Evolutionary conservation across 2,797 vertebrate genomes (phyloP).

Genomic region (Dromococcyx pavoninus): DNA sequence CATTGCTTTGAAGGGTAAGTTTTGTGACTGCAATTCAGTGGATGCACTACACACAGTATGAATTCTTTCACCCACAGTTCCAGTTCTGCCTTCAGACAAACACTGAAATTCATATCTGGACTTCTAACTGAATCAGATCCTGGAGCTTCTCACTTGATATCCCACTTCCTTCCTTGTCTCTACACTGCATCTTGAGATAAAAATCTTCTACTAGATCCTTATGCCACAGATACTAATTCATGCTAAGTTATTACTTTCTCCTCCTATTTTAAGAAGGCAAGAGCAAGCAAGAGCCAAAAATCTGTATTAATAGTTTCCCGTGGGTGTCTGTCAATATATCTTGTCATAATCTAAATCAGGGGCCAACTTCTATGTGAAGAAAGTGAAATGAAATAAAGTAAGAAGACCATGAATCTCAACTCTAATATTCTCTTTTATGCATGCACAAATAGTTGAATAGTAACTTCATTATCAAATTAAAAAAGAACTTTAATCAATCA

Average conservation of each 20-base stretch:
- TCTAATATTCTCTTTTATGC: background rate
- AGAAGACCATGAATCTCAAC: background rate
- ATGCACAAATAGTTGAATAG: background rate
- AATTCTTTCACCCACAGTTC: background rate
- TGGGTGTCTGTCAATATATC: slow-evolving; percentile 16
- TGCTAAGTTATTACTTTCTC: background rate
- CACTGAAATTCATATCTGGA: background rate
- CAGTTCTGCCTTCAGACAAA: background rate
- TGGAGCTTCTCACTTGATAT: background rate
- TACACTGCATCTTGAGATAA: background rate
- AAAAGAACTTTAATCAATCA: background rate
- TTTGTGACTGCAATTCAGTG: background rate
- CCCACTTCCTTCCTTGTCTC: background rate
- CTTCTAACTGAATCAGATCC: background rate
- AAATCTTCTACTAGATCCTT: background rate
- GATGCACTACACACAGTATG: rapidly evolving
- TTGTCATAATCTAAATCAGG: slow-evolving; percentile 15
- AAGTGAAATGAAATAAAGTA: background rate
- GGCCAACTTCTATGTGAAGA: background rate
- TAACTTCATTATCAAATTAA: background rate
- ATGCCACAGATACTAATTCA: background rate
- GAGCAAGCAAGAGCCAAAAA: background rate
- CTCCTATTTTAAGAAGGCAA: background rate
- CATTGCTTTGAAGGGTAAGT: background rate
- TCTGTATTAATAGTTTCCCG: slow-evolving; percentile 21